Conservation (phyloP, 2,888 invertebrate genomes). For the Desoria tigrina region DNA sequence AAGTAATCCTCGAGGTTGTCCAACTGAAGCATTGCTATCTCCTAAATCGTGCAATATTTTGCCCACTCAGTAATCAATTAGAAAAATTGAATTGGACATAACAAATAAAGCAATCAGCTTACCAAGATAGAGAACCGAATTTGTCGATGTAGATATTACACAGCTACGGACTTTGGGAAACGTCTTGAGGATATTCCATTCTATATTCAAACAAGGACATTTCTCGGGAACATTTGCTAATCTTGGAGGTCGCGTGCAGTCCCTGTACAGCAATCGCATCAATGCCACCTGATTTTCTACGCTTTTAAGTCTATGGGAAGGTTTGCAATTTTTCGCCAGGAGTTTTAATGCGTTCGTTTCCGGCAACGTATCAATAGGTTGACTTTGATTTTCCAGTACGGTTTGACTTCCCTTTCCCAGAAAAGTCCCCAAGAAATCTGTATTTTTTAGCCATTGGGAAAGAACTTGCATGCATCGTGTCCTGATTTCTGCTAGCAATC, state of each 20-base stretch:
- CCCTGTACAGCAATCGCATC: constrained; percentile 57
- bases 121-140: constrained; percentile 56
- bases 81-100: too few species aligned
- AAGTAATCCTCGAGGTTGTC: constrained; percentile 57
- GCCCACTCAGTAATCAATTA: too few species aligned
- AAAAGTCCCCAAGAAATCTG: constrained; percentile 30
- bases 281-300: constrained; percentile 56
- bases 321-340: constrained; percentile 56
- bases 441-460: constrained; percentile 53
- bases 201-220: not conserved
- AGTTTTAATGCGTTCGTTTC: constrained; percentile 57
- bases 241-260: constrained; percentile 58
- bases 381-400: constrained; percentile 55
- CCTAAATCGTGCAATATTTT: constrained; percentile 49
- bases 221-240: constrained; percentile 53
- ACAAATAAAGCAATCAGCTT: not conserved
- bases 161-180: constrained; percentile 57
- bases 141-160: constrained; percentile 56
- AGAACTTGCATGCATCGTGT: constrained; percentile 55
- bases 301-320: constrained; percentile 55
- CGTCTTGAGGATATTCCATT: constrained; percentile 55
- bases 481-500: constrained; percentile 57
- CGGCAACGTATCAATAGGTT: constrained; percentile 55
- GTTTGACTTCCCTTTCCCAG: constrained; percentile 52
- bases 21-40: constrained; percentile 56